Conservation (phyloP, 1,140 invertebrate genomes). For the Drosophila tropicalis region DNA sequence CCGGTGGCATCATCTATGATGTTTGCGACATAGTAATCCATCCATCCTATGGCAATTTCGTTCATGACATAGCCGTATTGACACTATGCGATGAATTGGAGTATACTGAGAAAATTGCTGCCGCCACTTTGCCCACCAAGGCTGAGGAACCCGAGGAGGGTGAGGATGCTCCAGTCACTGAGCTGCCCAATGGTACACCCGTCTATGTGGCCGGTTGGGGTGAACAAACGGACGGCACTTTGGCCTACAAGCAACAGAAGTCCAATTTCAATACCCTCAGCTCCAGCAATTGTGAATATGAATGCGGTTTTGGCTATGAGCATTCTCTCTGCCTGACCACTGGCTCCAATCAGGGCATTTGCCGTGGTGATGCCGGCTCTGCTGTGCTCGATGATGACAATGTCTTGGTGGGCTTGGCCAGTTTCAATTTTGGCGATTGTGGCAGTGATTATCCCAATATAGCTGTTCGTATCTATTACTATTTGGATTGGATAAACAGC, state of each 20-base stretch:
- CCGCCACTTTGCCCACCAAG: constrained; percentile 53
- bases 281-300: constrained; percentile 50
- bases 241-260: constrained; percentile 67
- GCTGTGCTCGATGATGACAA: constrained; percentile 53
- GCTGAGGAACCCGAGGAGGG: constrained; percentile 29
- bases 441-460: constrained; percentile 70
- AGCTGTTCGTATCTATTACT: constrained; percentile 49
- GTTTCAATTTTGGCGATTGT: constrained; percentile 70
- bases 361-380: constrained; percentile 68
- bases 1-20: constrained; percentile 60
- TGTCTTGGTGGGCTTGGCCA: constrained; percentile 47
- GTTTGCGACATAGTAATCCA: constrained; percentile 75
- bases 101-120: constrained; percentile 73
- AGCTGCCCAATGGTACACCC: constrained; percentile 53
- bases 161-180: constrained; percentile 9
- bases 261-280: constrained; percentile 55
- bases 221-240: constrained; percentile 44
- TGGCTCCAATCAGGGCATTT: constrained; percentile 59
- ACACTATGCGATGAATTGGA: constrained; percentile 65
- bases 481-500: constrained; percentile 61
- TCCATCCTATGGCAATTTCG: constrained; percentile 71
- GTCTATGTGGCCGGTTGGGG: constrained; percentile 73
- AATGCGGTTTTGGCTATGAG: constrained; percentile 67
- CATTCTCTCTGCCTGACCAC: constrained; percentile 57
- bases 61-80: constrained; percentile 84